phyloP scores from a whole-genome alignment of 2,888 invertebrate genomes.

The Blastobasis adustella region DNA sequence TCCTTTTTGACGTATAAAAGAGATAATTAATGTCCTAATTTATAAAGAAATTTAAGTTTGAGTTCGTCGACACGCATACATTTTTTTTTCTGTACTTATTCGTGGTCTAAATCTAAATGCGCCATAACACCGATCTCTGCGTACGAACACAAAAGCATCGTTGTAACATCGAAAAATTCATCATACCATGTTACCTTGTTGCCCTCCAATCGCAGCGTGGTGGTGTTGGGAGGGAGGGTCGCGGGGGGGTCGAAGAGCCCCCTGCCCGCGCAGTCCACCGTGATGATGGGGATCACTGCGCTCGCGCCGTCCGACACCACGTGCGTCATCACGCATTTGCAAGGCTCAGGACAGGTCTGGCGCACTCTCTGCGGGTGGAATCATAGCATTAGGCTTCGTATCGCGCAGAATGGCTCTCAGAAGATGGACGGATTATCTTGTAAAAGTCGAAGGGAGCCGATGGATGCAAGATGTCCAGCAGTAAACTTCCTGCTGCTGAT shows the following conservation, averaged over 20 bases:
- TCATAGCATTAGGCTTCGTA: no score
- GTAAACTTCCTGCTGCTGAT: no score
- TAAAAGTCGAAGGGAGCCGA: no score
- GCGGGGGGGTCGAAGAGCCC: slow-evolving; percentile 74
- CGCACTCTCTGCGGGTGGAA: slow-evolving; percentile 56
- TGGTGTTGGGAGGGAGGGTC: slow-evolving; percentile 78
- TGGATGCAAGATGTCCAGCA: no score
- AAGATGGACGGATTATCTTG: no score
- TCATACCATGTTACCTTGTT: slow-evolving; percentile 75
- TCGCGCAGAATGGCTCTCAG: no score
- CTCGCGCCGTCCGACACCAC: slow-evolving; percentile 71
- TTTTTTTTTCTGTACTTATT: neutral
- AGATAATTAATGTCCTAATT: neutral
- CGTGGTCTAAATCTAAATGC: neutral
- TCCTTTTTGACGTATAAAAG: no score
- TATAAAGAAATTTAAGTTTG: neutral
- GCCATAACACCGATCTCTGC: neutral
- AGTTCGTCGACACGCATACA: neutral
- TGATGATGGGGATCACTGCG: slow-evolving; percentile 76
- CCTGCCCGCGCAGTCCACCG: slow-evolving; percentile 79
- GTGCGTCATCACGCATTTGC: slow-evolving; percentile 78
- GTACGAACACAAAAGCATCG: neutral
- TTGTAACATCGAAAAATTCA: slow-evolving; percentile 22
- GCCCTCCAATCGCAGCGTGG: slow-evolving; percentile 77
- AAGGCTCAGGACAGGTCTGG: slow-evolving; percentile 76